These are phyloP conservation scores for Nebria ingens DNA, from an alignment of 1,140 invertebrate species.

Conservation along the genomic window DNA sequence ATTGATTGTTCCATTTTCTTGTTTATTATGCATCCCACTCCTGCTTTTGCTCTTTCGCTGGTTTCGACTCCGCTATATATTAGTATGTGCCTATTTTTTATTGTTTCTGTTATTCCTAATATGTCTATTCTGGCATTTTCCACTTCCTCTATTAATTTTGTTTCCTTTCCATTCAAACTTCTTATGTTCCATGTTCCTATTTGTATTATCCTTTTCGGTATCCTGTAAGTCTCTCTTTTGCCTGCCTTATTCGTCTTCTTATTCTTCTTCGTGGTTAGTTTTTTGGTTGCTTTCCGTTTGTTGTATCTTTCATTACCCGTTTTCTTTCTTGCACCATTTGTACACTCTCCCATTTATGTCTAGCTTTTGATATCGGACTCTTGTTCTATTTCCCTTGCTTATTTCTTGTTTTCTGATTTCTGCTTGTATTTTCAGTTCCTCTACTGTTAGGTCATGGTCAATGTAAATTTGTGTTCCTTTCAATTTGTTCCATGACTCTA, in stretches of 20 bases:
- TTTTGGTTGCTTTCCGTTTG: too few relatives aligned
- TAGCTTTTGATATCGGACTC: conserved; percentile 11
- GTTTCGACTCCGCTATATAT: conserved; percentile 12
- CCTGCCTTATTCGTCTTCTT: too few relatives aligned
- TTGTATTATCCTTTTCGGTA: too few relatives aligned
- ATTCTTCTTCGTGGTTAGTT: too few relatives aligned
- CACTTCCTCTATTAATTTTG: conserved; percentile 8
- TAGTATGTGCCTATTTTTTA: conserved; percentile 10
- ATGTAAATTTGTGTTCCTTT: conserved; percentile 7
- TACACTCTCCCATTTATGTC: not conserved
- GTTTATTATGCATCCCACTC: too few relatives aligned
- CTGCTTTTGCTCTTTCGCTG: too few relatives aligned
- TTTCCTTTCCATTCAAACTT: conserved; percentile 13
- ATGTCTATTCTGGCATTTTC: conserved; percentile 10
- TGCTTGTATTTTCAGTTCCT: conserved; percentile 8
- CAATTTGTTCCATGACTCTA: too few relatives aligned
- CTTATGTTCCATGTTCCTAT: too few relatives aligned
- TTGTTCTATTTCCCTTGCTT: conserved; percentile 9
- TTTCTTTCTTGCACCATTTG: conserved; percentile 10
- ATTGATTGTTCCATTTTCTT: too few relatives aligned
- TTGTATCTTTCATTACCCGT: conserved; percentile 9
- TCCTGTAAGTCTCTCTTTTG: too few relatives aligned
- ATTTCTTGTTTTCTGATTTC: conserved; percentile 2
- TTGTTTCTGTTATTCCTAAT: conserved; percentile 11
- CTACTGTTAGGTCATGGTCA: conserved; percentile 6